Conservation (phyloP, 2,888 invertebrate genomes). For the Agrilus cyanescens region DNA sequence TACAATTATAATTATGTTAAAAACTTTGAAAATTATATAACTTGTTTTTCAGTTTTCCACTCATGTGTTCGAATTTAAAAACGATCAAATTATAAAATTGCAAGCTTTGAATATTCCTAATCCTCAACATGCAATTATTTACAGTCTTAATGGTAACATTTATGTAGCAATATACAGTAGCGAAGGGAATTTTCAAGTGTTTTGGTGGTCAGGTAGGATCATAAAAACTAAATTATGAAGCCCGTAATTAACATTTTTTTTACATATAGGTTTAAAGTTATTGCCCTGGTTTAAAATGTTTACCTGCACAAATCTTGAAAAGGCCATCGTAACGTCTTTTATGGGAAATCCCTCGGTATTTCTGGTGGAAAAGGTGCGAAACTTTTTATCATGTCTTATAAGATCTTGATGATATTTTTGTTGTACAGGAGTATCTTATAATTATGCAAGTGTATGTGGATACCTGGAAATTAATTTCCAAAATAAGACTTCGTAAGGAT, state of each 20-base stretch:
- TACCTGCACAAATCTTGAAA: constrained; percentile 12
- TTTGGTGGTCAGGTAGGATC: constrained; percentile 23
- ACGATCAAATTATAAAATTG: constrained; percentile 19
- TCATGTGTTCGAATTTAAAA: constrained; percentile 20
- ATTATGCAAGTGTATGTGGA: constrained; percentile 4
- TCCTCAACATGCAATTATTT: constrained; percentile 15
- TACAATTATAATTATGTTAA: too few relatives aligned
- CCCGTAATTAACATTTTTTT: constrained; percentile 1
- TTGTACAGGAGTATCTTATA: constrained; percentile 8
- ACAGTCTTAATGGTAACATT: constrained; percentile 12
- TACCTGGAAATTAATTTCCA: constrained; percentile 4
- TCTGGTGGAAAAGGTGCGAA: constrained; percentile 7
- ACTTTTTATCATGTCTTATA: neutral
- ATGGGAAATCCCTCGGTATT: constrained; percentile 9
- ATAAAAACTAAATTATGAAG: constrained; percentile 4
- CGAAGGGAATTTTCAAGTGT: constrained; percentile 13
- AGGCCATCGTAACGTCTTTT: constrained; percentile 3
- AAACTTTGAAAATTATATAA: constrained; percentile 1
- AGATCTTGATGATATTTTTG: neutral
- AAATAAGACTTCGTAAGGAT: constrained; percentile 1
- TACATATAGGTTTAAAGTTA: constrained; percentile 19
- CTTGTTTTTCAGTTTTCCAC: constrained; percentile 17
- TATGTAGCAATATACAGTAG: constrained; percentile 19
- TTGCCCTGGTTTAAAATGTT: constrained; percentile 12
- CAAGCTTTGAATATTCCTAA: constrained; percentile 17